Conservation (phyloP, 2,797 vertebrate species). For the Gymnoscopelus braueri region DNA sequence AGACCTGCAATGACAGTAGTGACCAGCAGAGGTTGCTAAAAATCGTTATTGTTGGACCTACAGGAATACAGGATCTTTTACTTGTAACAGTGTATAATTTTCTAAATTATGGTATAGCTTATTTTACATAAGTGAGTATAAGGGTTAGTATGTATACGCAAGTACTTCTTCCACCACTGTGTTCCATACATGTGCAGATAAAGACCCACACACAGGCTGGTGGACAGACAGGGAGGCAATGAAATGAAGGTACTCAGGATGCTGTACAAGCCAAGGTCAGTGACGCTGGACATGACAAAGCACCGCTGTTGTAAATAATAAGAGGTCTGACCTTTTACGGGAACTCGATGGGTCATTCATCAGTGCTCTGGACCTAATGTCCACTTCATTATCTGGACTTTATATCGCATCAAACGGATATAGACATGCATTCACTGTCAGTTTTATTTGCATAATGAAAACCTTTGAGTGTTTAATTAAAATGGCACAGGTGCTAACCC, state of each 20-base stretch:
- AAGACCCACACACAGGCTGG: constrained; percentile 42
- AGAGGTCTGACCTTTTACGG: constrained; percentile 70
- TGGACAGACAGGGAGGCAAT: constrained; percentile 45
- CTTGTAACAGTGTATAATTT: too few relatives aligned
- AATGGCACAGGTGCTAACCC: background rate
- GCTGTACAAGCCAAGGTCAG: constrained; percentile 68
- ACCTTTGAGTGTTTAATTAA: constrained; percentile 1
- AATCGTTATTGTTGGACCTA: too few relatives aligned
- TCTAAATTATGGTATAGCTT: too few relatives aligned
- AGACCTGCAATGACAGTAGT: too few relatives aligned
- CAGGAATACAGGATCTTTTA: too few relatives aligned
- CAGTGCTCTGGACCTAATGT: constrained; percentile 44
- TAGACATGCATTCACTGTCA: background rate
- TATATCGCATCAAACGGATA: constrained; percentile 20
- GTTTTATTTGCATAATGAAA: constrained; percentile 18
- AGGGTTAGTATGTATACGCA: too few relatives aligned
- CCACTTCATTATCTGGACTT: constrained; percentile 45
- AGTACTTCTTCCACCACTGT: too few relatives aligned
- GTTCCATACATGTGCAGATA: constrained; percentile 24
- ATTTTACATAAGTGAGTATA: too few relatives aligned
- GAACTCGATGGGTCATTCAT: constrained; percentile 60
- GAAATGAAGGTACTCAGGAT: constrained; percentile 33
- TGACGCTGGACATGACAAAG: constrained; percentile 68
- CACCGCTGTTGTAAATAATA: constrained; percentile 69
- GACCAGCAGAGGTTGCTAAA: too few relatives aligned